phyloP scores from a whole-genome alignment of 2,113 vertebrate genomes.

The Macroglossus sobrinus region DNA sequence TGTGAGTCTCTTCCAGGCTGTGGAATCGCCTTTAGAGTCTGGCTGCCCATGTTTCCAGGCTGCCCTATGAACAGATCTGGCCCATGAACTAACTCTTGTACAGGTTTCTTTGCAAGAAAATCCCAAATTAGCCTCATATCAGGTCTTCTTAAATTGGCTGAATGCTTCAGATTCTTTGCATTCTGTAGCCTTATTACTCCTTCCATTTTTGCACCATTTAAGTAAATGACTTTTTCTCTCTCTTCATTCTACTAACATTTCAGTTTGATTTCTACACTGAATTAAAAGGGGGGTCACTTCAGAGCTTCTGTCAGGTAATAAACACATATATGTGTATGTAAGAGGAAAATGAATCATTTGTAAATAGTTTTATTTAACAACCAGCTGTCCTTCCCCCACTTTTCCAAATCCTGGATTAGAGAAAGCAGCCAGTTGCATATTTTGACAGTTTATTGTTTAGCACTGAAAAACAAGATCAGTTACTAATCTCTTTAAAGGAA shows the following conservation, averaged over 20 bases:
- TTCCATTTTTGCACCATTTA: constrained; percentile 24
- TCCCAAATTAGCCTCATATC: not conserved
- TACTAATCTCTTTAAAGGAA: constrained; percentile 26
- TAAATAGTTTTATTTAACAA: constrained; percentile 31
- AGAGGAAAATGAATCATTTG: constrained; percentile 12
- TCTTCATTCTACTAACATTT: not conserved
- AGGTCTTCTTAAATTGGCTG: not conserved
- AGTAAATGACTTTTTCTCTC: not conserved
- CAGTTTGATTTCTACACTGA: not conserved
- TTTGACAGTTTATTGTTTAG: constrained; percentile 19
- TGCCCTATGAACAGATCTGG: not conserved
- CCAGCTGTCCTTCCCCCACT: not conserved
- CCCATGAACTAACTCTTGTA: not conserved
- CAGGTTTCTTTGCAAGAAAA: not conserved
- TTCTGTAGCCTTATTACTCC: not conserved
- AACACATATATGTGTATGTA: not conserved
- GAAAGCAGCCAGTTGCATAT: constrained; percentile 15
- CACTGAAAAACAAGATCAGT: not conserved
- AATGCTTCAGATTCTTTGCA: constrained; percentile 55
- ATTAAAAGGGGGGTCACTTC: not conserved
- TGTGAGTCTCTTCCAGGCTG: not conserved
- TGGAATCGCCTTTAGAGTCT: not conserved
- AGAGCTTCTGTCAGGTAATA: not conserved
- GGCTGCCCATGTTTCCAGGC: not conserved
- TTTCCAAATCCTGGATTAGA: constrained; percentile 42